Percentiles rank a stretch among this genome's conserved stretches.
Conservation (phyloP, 2,888 invertebrate genomes). For the Patella pellucida region DNA sequence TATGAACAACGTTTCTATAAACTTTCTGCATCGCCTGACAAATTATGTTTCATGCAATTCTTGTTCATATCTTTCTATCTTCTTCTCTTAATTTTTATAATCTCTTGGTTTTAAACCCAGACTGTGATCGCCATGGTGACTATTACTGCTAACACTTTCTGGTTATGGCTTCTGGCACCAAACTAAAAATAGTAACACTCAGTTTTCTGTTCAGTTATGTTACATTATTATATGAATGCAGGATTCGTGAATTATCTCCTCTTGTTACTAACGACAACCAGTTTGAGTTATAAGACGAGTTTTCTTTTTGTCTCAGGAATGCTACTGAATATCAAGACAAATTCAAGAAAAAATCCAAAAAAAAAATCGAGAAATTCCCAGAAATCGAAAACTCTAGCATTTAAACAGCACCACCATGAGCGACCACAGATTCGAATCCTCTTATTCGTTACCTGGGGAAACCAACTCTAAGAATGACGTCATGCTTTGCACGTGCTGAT, state of each 20-base stretch:
- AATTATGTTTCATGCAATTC: not conserved
- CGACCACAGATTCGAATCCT: not conserved
- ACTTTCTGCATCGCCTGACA: not conserved
- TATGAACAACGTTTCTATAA: not conserved
- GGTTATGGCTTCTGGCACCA: too few species aligned
- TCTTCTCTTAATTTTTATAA: not conserved
- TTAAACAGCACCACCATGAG: not conserved
- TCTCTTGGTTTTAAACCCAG: not conserved
- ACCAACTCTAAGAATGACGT: not conserved
- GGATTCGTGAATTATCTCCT: not conserved
- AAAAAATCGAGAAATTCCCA: too few species aligned
- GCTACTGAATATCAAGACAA: not conserved
- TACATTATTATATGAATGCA: too few species aligned
- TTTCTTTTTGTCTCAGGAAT: constrained; percentile 5
- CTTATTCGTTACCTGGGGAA: not conserved
- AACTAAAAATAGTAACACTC: too few species aligned
- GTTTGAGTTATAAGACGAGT: not conserved
- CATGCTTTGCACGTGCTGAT: constrained; percentile 10
- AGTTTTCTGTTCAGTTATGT: too few species aligned
- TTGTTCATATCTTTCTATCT: not conserved
- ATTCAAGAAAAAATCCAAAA: too few species aligned
- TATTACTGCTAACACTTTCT: not conserved
- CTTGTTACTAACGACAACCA: constrained; percentile 1
- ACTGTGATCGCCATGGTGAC: not conserved
- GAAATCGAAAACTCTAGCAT: too few species aligned